Evolutionary conservation across 2,888 invertebrate genomes (phyloP), one percentile per base, ranked within the genome.

Genomic region (Coelinius sp.): DNA sequence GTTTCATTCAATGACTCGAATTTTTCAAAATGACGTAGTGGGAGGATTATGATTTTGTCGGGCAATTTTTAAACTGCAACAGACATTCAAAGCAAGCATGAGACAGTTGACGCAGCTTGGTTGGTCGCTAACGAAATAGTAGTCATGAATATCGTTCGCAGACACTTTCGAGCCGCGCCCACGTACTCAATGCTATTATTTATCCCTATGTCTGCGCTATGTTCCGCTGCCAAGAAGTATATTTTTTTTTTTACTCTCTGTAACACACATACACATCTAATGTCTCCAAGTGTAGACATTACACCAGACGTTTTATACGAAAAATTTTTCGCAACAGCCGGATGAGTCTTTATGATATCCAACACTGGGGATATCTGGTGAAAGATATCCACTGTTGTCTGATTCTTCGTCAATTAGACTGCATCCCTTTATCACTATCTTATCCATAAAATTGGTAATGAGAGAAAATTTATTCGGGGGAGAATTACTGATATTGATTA

Each of bases 121-220:
- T 41, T 69, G 68, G n/a, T 70, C 63, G 62, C 59, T 22, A 72
- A 73, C 71, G 77, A 79, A 79, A 79, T 81, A 81, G n/a, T n/a
- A n/a, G 78, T 80, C 76, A 76, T 77, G 80, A 79, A 79, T 80
- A 79, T 81, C 82, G 79, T 78, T 81, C 79, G 81, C 79, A 83
- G 84, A 82, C 84, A 83, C 80, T 78, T 79, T 76, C 81, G 83
- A 82, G 82, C 81, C 83, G 84, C 84, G 84, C 84, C 84, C 84
- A 84, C 84, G 83, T 82, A 77, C 77, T 73, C 75, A 73, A 72
- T 70, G 80, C 80, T 83, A 82, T 78, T 75, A 78, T 84, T 84
- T 84, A 84, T 84, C 83, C 81, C 80, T 77, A 78, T 78, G 81
- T 84, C 81, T 84, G 81, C 46, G 80, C 78, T 83, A 84, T 79